These are phyloP conservation scores for Sinopyrophorus schimmeli DNA, from an alignment of 2,888 invertebrate genomes.

Conservation along the genomic window DNA sequence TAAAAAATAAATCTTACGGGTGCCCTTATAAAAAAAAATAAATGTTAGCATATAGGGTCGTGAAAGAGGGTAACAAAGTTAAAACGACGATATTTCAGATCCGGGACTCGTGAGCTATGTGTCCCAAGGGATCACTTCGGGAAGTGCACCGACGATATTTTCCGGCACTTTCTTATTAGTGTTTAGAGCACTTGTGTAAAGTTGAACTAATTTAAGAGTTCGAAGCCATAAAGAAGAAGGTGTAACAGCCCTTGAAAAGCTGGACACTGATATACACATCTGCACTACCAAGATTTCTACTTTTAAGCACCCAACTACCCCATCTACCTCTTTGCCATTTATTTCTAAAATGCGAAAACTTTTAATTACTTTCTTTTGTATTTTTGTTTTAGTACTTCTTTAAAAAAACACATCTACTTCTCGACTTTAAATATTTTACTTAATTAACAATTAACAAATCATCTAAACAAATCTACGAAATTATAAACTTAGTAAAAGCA, in stretches of 20 bases:
- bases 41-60: conserved; percentile 36
- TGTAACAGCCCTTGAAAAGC: conserved; percentile 54
- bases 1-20: conserved; percentile 31
- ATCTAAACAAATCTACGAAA: neutral
- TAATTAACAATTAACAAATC: no score
- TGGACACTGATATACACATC: conserved; percentile 51
- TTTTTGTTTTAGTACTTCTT: neutral
- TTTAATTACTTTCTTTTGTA: conserved; percentile 25
- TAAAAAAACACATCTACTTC: neutral
- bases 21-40: conserved; percentile 34
- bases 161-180: conserved; percentile 55
- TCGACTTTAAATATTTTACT: no score
- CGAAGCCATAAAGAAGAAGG: conserved; percentile 54
- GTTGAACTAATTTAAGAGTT: conserved; percentile 56
- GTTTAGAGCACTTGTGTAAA: conserved; percentile 54
- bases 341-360: conserved; percentile 17
- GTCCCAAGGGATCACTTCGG: conserved; percentile 49
- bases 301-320: conserved; percentile 11
- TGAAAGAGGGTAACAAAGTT: conserved; percentile 42
- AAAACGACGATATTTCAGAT: conserved; percentile 45
- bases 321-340: conserved; percentile 7
- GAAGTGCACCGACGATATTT: conserved; percentile 50
- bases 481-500: no score
- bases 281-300: conserved; percentile 42
- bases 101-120: conserved; percentile 47